These are phyloP conservation scores for Operophtera brumata DNA, from an alignment of 2,888 invertebrate species.

Conservation along the genomic window DNA sequence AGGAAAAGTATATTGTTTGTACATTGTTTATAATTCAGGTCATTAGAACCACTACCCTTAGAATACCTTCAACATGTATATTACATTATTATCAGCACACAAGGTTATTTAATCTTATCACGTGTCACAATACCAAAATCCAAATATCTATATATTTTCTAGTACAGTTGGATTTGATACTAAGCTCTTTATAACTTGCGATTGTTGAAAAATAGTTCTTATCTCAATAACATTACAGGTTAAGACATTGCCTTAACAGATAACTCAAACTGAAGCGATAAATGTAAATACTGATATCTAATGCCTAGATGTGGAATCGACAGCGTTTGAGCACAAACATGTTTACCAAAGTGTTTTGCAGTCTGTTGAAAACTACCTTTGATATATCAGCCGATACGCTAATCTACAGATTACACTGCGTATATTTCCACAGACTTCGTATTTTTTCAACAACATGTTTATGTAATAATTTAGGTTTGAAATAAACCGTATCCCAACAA, in stretches of 20 bases:
- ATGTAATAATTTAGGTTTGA: conserved; percentile 39
- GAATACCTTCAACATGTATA: neutral
- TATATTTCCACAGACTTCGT: conserved; percentile 43
- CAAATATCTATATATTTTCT: too few relatives aligned
- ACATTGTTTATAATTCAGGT: too few relatives aligned
- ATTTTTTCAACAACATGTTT: conserved; percentile 35
- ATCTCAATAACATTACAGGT: neutral
- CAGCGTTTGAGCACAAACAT: conserved; percentile 34
- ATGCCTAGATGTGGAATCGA: conserved; percentile 8
- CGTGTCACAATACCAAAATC: neutral
- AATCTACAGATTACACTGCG: conserved; percentile 40
- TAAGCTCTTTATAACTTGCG: neutral
- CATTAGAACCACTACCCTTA: neutral
- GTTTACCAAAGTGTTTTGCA: conserved; percentile 36
- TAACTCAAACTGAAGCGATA: conserved; percentile 7
- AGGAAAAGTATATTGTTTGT: too few relatives aligned
- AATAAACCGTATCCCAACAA: conserved; percentile 33
- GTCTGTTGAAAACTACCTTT: conserved; percentile 38
- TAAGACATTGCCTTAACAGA: neutral
- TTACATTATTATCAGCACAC: neutral
- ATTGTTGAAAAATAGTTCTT: neutral
- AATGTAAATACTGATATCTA: conserved; percentile 4
- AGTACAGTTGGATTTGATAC: neutral
- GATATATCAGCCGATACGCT: conserved; percentile 34
- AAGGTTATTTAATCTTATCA: neutral